Evolutionary conservation across 1,140 invertebrate species (phyloP).

Genomic region (Galendromus occidentalis): DNA sequence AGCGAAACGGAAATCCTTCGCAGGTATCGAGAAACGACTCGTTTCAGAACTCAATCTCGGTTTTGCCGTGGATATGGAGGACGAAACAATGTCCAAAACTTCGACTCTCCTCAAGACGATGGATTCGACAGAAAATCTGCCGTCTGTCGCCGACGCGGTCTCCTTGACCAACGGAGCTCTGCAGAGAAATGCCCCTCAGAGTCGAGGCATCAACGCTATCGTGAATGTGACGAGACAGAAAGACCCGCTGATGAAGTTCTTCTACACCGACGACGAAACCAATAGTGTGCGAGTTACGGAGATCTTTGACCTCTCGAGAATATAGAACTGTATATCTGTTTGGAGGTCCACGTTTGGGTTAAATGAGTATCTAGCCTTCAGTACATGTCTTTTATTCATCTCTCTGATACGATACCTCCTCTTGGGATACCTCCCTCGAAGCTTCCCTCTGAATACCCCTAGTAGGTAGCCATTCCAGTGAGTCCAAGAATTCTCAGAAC

Average conservation of each 20-base stretch:
- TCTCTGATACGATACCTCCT: no score
- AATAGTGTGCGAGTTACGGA: constrained; percentile 65
- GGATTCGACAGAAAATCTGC: background rate
- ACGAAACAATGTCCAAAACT: background rate
- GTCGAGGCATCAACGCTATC: constrained; percentile 29
- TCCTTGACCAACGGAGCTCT: background rate
- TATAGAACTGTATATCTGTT: background rate
- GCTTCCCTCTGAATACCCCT: no score
- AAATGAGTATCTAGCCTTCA: no score
- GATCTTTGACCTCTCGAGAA: constrained; percentile 59
- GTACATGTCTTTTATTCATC: no score
- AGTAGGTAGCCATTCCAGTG: no score
- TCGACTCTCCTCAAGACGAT: background rate
- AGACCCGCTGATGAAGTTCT: constrained; percentile 68
- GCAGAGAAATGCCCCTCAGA: background rate
- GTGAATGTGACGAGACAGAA: constrained; percentile 58
- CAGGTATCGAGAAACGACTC: background rate
- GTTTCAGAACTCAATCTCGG: constrained; percentile 6
- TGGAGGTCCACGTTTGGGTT: no score
- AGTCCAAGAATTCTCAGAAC: no score
- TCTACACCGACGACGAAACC: constrained; percentile 48
- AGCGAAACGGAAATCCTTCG: background rate
- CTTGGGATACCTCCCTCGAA: no score
- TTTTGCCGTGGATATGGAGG: background rate
- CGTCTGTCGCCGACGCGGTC: background rate